A percentile compares a stretch with the other conserved stretches of the same genome.
These are phyloP conservation scores for Unio delphinus DNA, from an alignment of 2,888 invertebrate genomes.

Conservation along the genomic window DNA sequence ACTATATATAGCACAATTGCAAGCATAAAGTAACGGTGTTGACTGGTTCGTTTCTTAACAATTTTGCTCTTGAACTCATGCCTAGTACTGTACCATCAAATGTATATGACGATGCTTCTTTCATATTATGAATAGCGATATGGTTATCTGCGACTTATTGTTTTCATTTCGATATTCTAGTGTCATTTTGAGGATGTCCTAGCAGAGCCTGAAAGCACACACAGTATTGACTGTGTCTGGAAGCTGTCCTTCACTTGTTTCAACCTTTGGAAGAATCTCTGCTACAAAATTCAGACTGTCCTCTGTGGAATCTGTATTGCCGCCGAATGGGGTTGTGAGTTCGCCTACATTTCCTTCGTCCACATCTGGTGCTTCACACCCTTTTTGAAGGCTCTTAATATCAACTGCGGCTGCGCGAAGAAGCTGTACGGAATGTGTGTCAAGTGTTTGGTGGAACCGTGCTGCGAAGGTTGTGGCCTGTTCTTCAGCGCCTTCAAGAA, in stretches of 20 bases:
- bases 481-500: conserved; percentile 35
- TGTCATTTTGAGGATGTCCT: conserved; percentile 41
- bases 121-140: too few species aligned
- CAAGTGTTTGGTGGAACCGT: conserved; percentile 33
- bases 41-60: too few species aligned
- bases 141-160: too few species aligned
- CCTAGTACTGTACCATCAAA: too few species aligned
- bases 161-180: conserved; percentile 15
- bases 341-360: conserved; percentile 74
- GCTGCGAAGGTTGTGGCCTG: conserved; percentile 30
- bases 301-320: conserved; percentile 80
- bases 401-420: conserved; percentile 70
- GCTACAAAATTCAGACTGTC: conserved; percentile 81
- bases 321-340: conserved; percentile 73
- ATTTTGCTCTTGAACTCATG: too few species aligned
- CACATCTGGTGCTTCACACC: conserved; percentile 85
- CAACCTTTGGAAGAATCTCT: conserved; percentile 78
- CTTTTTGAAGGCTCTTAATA: conserved; percentile 78
- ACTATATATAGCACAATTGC: too few species aligned
- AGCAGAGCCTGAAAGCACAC: conserved; percentile 60
- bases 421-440: conserved; percentile 35
- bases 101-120: too few species aligned
- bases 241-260: conserved; percentile 78
- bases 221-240: conserved; percentile 80
- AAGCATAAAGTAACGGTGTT: too few species aligned